phyloP scores from a whole-genome alignment of 1,140 invertebrate species.

The Gryon sp. region DNA sequence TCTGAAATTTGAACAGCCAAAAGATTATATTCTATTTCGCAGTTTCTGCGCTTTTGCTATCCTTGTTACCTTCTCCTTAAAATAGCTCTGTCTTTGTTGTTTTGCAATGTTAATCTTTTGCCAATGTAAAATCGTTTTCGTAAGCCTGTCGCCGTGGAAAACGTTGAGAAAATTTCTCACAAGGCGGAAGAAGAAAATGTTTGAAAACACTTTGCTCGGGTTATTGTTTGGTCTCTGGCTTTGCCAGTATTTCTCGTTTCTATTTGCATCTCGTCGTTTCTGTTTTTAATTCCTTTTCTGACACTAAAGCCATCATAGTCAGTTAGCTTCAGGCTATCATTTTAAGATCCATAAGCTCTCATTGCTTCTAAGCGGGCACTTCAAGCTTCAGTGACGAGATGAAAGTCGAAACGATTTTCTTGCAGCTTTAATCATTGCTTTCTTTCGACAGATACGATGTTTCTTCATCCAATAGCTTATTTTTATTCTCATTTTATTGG shows the following conservation, averaged over 20 bases:
- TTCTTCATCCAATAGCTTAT: constrained; percentile 7
- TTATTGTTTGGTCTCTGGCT: constrained; percentile 10
- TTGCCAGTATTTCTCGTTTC: not conserved
- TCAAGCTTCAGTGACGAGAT: not conserved
- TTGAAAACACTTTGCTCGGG: constrained; percentile 1
- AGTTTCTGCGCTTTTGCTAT: too few relatives aligned
- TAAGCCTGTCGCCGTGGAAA: too few relatives aligned
- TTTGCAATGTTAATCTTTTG: constrained; percentile 2
- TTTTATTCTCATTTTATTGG: constrained; percentile 28
- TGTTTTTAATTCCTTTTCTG: constrained; percentile 28
- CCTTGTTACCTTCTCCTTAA: too few relatives aligned
- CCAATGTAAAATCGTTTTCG: too few relatives aligned
- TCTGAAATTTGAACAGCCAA: too few relatives aligned
- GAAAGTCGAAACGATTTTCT: constrained; percentile 32
- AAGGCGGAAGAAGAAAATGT: constrained; percentile 14
- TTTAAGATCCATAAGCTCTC: constrained; percentile 33
- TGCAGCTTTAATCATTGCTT: constrained; percentile 33
- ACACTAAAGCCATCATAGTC: constrained; percentile 18
- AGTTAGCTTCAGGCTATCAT: constrained; percentile 24
- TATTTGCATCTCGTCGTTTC: constrained; percentile 8
- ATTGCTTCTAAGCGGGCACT: constrained; percentile 2
- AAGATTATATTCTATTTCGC: too few relatives aligned
- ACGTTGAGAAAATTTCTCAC: not conserved
- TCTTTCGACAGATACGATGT: constrained; percentile 3
- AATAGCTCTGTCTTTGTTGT: too few relatives aligned